Evolutionary conservation across 2,797 vertebrate species (phyloP).

Genomic region (Amblyopsis hoosieri): DNA sequence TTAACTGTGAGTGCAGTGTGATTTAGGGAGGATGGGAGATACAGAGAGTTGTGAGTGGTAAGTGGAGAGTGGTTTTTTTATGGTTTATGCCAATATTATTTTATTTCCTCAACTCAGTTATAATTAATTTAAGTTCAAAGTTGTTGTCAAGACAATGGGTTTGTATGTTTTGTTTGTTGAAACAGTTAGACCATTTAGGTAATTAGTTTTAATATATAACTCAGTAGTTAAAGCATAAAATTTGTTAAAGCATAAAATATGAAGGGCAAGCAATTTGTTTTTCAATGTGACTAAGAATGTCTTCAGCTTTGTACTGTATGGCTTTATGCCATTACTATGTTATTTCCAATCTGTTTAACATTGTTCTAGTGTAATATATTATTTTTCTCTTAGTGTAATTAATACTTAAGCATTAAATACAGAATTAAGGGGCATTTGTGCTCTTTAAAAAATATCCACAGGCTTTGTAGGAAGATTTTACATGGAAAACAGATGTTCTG

Average conservation of each 20-base stretch:
- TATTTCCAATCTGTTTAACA: conserved; percentile 47
- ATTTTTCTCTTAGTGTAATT: conserved; percentile 35
- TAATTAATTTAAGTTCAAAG: too few relatives aligned
- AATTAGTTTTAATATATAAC: background rate
- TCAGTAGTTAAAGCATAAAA: background rate
- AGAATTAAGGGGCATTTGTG: conserved; percentile 51
- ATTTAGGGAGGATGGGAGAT: too few relatives aligned
- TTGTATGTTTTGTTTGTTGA: too few relatives aligned
- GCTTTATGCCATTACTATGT: conserved; percentile 33
- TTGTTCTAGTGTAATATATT: conserved; percentile 25
- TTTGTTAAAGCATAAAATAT: conserved; percentile 7
- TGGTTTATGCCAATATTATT: too few relatives aligned
- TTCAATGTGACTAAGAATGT: conserved; percentile 11
- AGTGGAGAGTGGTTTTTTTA: too few relatives aligned
- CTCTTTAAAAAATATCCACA: conserved; percentile 51
- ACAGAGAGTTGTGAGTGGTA: too few relatives aligned
- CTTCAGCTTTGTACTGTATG: conserved; percentile 23
- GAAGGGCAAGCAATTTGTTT: conserved; percentile 26
- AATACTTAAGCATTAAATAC: conserved; percentile 51
- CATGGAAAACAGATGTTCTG: conserved; percentile 54
- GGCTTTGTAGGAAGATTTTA: conserved; percentile 52
- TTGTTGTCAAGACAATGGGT: too few relatives aligned
- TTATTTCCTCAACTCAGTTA: too few relatives aligned
- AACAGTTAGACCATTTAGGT: background rate
- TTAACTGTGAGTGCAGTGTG: too few relatives aligned